Base-by-base conservation (phyloP, 2,888 invertebrate species). In the Melanostoma mellinum region DNA sequence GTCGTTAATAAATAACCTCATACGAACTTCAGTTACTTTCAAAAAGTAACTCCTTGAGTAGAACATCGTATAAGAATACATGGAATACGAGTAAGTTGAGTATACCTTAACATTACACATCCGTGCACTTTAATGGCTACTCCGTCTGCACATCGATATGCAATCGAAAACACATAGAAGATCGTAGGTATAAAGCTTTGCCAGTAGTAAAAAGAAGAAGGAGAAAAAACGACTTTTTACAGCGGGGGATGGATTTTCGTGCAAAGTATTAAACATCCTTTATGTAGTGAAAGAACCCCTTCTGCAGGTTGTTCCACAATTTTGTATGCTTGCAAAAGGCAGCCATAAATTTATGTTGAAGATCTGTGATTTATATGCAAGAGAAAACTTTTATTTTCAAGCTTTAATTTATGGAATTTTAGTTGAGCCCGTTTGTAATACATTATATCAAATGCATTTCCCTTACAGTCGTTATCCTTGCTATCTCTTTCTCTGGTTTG, bases 311-410 rank as follows among this genome's bases (percentile, higher is more conserved):
- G 20, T 32, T 40, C n/a, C 65, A 55, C 77, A 48, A 20, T 20
- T 20, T 55, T 44, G 53, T 46, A 61, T 30, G 36, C 68, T 40
- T 53, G 87, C 86, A 88, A 87, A 88, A 89, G 89, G 88, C 87
- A 88, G 88, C 88, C 89, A 89, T 89, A 90, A 90, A 90, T 90
- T 90, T 89, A 90, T 89, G 90, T 90, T 90, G 90, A 90, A 89
- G 89, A 90, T 89, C 90, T 89, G 89, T 90, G 90, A 90, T 90
- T 90, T 90, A 90, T 90, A 85, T 76, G 85, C 86, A 69, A 80
- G 85, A 87, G 85, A 69, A 87, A 89, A 88, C 87, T 89, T 89
- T 88, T 88, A 88, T 89, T 89, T 89, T 89, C 86, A 85, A 69
- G 71, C 60, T 84, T 71, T 75, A 79, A 78, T 84, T 84, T 79